Evolutionary conservation across 2,113 vertebrate genomes (phyloP).

Genomic region (Mesocricetus auratus): DNA sequence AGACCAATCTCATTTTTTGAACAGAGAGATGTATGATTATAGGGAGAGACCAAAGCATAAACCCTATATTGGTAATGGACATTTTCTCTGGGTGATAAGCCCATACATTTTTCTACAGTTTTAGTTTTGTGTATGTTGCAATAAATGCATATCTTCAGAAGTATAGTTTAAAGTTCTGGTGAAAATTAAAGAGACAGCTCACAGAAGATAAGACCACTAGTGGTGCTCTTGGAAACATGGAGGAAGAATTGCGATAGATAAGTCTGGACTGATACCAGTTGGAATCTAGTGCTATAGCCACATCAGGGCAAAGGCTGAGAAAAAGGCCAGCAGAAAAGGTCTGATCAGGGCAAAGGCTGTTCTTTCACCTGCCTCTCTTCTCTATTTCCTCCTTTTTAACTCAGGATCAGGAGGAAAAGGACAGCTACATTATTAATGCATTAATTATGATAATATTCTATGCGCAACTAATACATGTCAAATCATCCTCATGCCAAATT

Average conservation of each 20-base stretch:
- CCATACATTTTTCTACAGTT: background rate
- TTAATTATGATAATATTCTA: conserved; percentile 83
- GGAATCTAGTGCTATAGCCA: background rate
- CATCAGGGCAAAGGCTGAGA: background rate
- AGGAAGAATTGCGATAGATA: background rate
- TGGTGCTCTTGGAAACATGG: background rate
- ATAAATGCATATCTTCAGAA: background rate
- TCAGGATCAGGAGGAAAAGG: conserved; percentile 49
- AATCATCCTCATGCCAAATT: conserved; percentile 80
- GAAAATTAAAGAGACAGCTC: conserved; percentile 33
- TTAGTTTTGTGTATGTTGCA: background rate
- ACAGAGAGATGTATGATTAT: background rate
- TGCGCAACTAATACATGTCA: conserved; percentile 73
- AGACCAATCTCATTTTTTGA: background rate
- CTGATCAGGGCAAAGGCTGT: background rate
- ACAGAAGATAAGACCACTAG: background rate
- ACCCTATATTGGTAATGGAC: background rate
- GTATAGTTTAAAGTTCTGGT: background rate
- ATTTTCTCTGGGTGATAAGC: background rate
- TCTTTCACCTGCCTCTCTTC: conserved; percentile 61
- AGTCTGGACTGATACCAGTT: background rate
- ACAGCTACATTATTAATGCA: conserved; percentile 79
- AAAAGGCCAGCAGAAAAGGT: background rate
- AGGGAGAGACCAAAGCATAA: background rate
- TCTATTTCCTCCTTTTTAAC: conserved; percentile 58